phyloP scores from a whole-genome alignment of 2,888 invertebrate species.

The Biston betularia region DNA sequence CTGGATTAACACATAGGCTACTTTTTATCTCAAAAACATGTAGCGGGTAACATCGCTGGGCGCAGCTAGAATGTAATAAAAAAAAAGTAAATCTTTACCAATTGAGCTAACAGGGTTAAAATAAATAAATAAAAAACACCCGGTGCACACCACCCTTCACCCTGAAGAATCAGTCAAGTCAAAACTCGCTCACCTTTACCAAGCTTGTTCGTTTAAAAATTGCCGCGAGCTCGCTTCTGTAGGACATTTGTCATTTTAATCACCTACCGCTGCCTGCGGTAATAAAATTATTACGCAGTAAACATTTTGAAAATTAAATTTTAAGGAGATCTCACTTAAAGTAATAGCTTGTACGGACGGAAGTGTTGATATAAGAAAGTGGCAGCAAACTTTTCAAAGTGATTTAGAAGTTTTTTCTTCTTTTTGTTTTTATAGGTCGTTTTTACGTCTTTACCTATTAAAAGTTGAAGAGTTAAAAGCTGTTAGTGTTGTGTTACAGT shows the following conservation, averaged over 20 bases:
- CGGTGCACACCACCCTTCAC: neutral
- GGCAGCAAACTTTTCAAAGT: constrained; percentile 27
- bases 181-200: constrained; percentile 39
- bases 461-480: neutral
- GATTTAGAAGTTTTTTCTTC: constrained; percentile 17
- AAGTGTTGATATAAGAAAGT: constrained; percentile 51
- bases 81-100: too few species aligned
- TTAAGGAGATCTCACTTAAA: constrained; percentile 59
- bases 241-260: constrained; percentile 68
- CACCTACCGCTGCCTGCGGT: constrained; percentile 63
- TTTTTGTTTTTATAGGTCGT: neutral
- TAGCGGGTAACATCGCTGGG: too few species aligned
- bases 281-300: constrained; percentile 72
- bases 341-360: constrained; percentile 53
- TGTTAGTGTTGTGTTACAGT: neutral
- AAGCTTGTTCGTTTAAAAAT: constrained; percentile 54
- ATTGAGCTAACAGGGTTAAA: too few species aligned
- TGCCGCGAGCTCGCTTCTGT: constrained; percentile 49
- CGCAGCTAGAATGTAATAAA: too few species aligned
- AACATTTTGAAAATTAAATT: constrained; percentile 74
- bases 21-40: too few species aligned
- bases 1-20: too few species aligned
- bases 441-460: constrained; percentile 13
- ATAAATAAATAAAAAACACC: too few species aligned
- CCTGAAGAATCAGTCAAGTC: constrained; percentile 28